Evolutionary conservation across 2,797 vertebrate genomes (phyloP).

Genomic region (Melanotaenia pygmaea): DNA sequence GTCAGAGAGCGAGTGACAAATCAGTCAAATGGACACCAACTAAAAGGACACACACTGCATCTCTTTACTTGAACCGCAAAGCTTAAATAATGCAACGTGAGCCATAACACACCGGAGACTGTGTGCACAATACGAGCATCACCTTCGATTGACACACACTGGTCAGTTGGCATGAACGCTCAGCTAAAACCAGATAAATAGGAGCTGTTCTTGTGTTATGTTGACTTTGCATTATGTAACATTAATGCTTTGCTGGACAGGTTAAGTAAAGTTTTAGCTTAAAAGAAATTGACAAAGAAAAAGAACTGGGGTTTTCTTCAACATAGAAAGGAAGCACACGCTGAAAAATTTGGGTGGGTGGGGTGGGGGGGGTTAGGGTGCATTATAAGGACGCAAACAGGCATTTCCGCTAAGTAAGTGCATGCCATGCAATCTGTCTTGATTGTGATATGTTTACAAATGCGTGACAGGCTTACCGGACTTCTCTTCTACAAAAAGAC

Average conservation of each 20-base stretch:
- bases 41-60: conserved; percentile 59
- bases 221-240: conserved; percentile 61
- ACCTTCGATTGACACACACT: not conserved
- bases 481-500: conserved; percentile 89
- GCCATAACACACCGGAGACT: conserved; percentile 38
- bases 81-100: conserved; percentile 60
- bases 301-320: not conserved
- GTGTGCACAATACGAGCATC: conserved; percentile 13
- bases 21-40: conserved; percentile 84
- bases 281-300: conserved; percentile 29
- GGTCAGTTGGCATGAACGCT: not conserved
- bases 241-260: conserved; percentile 50
- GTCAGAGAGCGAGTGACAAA: conserved; percentile 93
- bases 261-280: conserved; percentile 63
- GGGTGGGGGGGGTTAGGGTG: not conserved
- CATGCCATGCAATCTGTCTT: conserved; percentile 47
- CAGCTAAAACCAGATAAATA: conserved; percentile 19
- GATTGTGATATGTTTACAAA: conserved; percentile 29
- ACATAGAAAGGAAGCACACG: conserved; percentile 35
- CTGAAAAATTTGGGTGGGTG: conserved; percentile 6
- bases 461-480: conserved; percentile 88
- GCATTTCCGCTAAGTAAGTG: conserved; percentile 13
- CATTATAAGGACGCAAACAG: conserved; percentile 1
- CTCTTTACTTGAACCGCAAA: conserved; percentile 70
- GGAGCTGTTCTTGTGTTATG: conserved; percentile 49